Percentiles rank a stretch among this genome's conserved stretches.
These are phyloP conservation scores for Xiphophorus couchianus DNA, from an alignment of 2,113 vertebrate genomes.

Conservation along the genomic window DNA sequence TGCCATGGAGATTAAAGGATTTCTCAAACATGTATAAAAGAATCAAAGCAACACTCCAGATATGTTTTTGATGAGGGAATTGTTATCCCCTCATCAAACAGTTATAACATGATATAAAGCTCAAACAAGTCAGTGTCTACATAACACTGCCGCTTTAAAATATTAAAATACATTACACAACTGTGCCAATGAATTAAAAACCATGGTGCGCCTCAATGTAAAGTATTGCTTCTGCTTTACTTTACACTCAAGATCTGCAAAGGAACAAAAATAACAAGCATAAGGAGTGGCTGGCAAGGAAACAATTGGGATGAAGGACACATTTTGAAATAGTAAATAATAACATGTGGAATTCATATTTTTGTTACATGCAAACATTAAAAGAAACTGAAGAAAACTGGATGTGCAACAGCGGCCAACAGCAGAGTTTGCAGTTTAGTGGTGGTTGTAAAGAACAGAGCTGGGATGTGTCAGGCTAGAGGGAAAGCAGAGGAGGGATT, in stretches of 20 bases:
- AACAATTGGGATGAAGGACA: slow-evolving; percentile 26
- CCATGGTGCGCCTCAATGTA: background rate
- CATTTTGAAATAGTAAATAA: slow-evolving; percentile 1
- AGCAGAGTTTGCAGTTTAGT: slow-evolving; percentile 40
- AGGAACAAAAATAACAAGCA: slow-evolving; percentile 40
- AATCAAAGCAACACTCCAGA: too few relatives aligned
- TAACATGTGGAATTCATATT: slow-evolving; percentile 35
- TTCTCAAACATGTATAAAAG: too few relatives aligned
- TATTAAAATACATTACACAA: background rate
- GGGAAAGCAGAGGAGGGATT: slow-evolving; percentile 40
- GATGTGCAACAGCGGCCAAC: slow-evolving; percentile 31
- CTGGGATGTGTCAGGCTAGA: slow-evolving; percentile 13
- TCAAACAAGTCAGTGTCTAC: too few relatives aligned
- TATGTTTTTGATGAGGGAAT: too few relatives aligned
- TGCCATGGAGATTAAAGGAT: too few relatives aligned
- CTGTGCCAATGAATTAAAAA: background rate
- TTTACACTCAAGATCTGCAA: background rate
- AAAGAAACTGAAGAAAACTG: slow-evolving; percentile 34
- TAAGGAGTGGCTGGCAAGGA: slow-evolving; percentile 23
- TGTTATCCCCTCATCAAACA: too few relatives aligned
- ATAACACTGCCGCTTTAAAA: too few relatives aligned
- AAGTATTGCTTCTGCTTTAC: background rate
- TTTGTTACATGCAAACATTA: slow-evolving; percentile 57
- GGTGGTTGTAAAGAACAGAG: slow-evolving; percentile 24
- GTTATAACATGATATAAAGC: too few relatives aligned